phyloP scores from a whole-genome alignment of 2,888 invertebrate genomes.

The Himalopsyche kuldschensis region DNA sequence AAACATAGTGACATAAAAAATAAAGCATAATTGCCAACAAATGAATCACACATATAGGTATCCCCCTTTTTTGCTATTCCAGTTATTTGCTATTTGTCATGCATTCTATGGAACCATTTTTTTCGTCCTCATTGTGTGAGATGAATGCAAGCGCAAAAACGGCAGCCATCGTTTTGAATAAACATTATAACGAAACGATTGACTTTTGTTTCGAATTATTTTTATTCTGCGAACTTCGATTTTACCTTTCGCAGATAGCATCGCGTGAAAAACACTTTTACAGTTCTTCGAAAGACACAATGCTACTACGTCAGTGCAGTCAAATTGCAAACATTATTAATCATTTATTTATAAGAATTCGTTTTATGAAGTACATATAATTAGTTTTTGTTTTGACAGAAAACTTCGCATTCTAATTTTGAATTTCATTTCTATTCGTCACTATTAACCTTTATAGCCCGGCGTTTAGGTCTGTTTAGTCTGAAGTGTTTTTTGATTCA shows the following conservation, averaged over 20 bases:
- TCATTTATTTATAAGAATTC: background rate
- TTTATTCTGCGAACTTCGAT: background rate
- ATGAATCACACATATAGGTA: background rate
- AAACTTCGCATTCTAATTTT: too few species aligned
- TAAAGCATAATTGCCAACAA: too few species aligned
- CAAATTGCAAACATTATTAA: background rate
- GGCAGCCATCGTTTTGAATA: background rate
- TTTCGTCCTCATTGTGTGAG: background rate
- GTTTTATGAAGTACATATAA: background rate
- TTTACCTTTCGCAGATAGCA: background rate
- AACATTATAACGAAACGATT: constrained; percentile 9
- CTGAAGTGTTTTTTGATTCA: too few species aligned
- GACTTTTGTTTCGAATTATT: constrained; percentile 10
- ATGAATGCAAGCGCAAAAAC: background rate
- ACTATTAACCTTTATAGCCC: too few species aligned
- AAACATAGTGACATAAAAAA: too few species aligned
- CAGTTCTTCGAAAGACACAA: background rate
- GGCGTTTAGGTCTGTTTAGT: too few species aligned
- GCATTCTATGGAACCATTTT: background rate
- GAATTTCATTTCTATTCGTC: too few species aligned
- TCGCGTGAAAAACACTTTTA: background rate
- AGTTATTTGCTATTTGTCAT: constrained; percentile 22
- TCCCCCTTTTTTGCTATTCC: background rate
- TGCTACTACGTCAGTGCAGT: background rate
- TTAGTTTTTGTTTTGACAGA: background rate